These are phyloP conservation scores for Lepidurus couesii DNA, from an alignment of 1,140 invertebrate species.

Conservation along the genomic window DNA sequence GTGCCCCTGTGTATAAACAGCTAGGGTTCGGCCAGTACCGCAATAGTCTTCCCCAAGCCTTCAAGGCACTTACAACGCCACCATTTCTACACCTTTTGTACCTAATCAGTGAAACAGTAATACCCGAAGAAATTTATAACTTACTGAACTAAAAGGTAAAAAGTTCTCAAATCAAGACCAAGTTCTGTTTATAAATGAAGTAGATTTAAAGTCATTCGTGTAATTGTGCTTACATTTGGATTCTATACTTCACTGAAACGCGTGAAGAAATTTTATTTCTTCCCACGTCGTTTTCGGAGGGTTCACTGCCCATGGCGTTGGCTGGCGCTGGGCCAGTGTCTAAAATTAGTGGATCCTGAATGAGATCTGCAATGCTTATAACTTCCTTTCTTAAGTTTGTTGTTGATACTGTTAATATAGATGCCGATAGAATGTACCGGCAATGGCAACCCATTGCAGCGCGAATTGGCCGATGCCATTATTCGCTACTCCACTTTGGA, in stretches of 20 bases:
- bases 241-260: no score
- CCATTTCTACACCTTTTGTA: neutral
- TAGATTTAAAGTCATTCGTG: no score
- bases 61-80: neutral
- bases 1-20: neutral
- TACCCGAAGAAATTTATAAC: neutral
- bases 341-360: neutral
- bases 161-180: no score
- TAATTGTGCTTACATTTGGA: no score
- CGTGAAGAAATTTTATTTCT: no score
- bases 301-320: neutral
- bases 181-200: no score
- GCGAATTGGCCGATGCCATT: constrained; percentile 82
- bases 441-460: constrained; percentile 61
- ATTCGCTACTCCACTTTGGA: constrained; percentile 77
- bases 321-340: neutral
- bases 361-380: neutral
- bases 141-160: neutral
- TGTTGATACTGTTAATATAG: neutral
- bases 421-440: constrained; percentile 66
- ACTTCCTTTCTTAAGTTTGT: neutral
- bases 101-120: neutral
- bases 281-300: neutral
- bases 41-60: neutral
- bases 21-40: neutral